Evolutionary conservation across 2,113 vertebrate species (phyloP).

Genomic region (Pachyramphus minor): DNA sequence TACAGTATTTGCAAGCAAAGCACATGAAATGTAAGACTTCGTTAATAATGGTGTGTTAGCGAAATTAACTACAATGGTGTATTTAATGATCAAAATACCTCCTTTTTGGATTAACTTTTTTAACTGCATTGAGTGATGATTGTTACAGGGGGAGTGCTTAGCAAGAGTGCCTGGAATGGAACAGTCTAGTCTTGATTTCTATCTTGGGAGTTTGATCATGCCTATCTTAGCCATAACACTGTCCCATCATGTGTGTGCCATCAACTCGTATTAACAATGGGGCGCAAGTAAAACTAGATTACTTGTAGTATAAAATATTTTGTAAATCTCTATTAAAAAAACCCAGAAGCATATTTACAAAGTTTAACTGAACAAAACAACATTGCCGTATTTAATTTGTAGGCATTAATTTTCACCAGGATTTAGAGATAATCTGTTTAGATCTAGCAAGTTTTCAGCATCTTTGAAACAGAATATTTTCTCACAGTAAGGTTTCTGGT

Average conservation of each 20-base stretch:
- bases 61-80: neutral
- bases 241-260: neutral
- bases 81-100: neutral
- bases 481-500: neutral
- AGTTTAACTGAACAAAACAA: neutral
- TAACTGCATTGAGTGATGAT: neutral
- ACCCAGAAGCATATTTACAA: neutral
- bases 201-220: neutral
- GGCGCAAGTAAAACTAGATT: neutral
- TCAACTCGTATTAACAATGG: neutral
- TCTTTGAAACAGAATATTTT: neutral
- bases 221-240: neutral
- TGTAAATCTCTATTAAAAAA: neutral
- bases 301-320: neutral
- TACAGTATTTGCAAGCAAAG: neutral
- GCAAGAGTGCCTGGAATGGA: neutral
- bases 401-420: neutral
- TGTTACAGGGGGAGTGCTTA: neutral
- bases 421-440: neutral
- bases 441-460: neutral
- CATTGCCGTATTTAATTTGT: neutral
- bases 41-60: neutral
- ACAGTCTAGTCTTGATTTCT: neutral
- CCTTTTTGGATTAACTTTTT: neutral
- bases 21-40: neutral